Conservation (phyloP, 2,113 vertebrate genomes). For the Illadopsis cleaveri region DNA sequence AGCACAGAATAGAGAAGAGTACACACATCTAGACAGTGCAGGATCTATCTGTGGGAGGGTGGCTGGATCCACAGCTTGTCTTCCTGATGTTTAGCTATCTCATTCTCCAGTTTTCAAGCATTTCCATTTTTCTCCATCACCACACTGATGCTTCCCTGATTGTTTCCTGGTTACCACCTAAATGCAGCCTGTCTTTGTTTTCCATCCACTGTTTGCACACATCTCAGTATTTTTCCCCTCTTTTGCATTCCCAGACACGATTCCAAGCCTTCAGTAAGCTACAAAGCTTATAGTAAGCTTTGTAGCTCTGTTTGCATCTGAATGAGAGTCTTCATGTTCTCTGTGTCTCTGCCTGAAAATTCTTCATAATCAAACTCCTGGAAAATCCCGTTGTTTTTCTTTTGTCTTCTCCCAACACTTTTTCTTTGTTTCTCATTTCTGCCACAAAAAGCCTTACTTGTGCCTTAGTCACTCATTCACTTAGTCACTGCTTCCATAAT, state of each 20-base stretch:
- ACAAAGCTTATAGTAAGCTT: not conserved
- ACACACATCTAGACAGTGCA: not conserved
- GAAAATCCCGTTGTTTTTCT: not conserved
- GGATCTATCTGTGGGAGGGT: accelerated
- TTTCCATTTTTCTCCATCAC: not conserved
- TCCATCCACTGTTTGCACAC: not conserved
- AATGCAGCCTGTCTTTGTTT: not conserved
- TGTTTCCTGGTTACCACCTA: not conserved
- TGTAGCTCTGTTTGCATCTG: not conserved
- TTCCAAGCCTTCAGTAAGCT: not conserved
- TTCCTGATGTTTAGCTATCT: not conserved
- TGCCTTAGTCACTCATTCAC: not conserved
- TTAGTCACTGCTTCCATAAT: not conserved
- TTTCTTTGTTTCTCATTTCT: not conserved
- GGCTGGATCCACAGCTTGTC: not conserved
- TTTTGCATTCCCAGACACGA: not conserved
- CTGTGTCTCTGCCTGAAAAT: not conserved
- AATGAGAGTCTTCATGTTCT: not conserved
- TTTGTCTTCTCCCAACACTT: not conserved
- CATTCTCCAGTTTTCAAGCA: not conserved
- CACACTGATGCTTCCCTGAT: not conserved
- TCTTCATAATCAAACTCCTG: not conserved
- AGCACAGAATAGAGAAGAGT: not conserved
- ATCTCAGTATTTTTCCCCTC: not conserved
- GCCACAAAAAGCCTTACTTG: not conserved